These are phyloP conservation scores for Cuculus canorus DNA, from an alignment of 2,797 vertebrate species.

Conservation along the genomic window DNA sequence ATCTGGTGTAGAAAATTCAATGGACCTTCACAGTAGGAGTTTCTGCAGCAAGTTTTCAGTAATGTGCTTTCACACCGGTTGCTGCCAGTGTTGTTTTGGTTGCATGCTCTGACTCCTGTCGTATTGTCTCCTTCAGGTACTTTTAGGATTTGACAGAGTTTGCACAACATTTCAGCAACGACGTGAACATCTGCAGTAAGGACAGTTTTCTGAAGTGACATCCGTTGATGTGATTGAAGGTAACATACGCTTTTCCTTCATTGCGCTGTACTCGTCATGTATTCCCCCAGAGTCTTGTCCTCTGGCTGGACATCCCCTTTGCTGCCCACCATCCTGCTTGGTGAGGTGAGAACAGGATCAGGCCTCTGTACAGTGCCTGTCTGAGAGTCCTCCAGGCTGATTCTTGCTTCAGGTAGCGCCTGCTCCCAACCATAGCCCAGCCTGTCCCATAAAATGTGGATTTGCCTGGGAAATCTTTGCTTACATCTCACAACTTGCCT, in stretches of 20 bases:
- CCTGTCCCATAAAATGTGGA: neutral
- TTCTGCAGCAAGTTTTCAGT: neutral
- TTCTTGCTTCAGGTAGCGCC: neutral
- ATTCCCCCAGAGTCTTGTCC: neutral
- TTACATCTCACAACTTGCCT: neutral
- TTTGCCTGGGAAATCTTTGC: neutral
- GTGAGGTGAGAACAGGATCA: neutral
- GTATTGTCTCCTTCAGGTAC: constrained; percentile 38
- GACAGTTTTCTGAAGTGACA: neutral
- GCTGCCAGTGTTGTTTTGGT: neutral
- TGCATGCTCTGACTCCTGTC: neutral
- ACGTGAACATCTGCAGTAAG: neutral
- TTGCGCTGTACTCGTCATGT: neutral
- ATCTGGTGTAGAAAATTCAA: neutral
- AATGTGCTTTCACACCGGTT: neutral
- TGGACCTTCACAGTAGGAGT: neutral
- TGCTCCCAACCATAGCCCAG: neutral
- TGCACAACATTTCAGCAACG: neutral
- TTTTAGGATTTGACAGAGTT: constrained; percentile 18
- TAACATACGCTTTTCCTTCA: neutral
- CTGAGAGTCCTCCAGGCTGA: neutral
- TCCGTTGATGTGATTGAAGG: constrained; percentile 67
- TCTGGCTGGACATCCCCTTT: rapidly evolving
- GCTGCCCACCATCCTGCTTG: neutral
- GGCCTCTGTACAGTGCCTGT: neutral